phyloP scores from a whole-genome alignment of 1,140 invertebrate genomes.

The Cherax quadricarinatus region DNA sequence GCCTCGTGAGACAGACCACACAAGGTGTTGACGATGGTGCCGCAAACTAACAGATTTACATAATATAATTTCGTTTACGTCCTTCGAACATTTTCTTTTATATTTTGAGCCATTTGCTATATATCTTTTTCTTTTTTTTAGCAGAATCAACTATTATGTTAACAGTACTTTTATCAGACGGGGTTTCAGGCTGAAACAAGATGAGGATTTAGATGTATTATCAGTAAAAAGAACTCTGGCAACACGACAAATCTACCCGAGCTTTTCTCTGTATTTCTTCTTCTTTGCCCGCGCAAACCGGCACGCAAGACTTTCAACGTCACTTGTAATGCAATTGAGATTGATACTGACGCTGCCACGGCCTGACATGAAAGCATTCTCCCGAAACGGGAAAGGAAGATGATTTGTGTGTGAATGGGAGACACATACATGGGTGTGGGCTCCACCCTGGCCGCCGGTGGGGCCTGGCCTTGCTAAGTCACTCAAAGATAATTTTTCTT shows the following conservation, averaged over 20 bases:
- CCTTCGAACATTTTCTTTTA: neutral
- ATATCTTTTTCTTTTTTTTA: no score
- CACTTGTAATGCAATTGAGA: neutral
- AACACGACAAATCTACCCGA: neutral
- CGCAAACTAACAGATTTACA: neutral
- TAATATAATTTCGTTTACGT: no score
- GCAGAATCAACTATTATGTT: no score
- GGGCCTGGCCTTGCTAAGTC: neutral
- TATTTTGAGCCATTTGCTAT: no score
- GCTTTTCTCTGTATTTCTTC: neutral
- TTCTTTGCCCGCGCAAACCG: neutral
- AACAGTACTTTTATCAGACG: no score
- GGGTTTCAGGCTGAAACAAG: neutral
- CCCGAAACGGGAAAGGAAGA: neutral
- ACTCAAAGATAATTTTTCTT: neutral
- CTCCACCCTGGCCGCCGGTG: no score
- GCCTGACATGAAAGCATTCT: neutral
- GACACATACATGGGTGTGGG: neutral
- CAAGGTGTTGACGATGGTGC: neutral
- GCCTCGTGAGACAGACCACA: neutral
- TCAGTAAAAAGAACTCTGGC: neutral
- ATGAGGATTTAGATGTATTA: neutral
- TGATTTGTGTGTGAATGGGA: slow-evolving; percentile 3
- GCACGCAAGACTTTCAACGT: neutral
- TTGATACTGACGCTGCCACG: neutral